Conservation (phyloP, 2,113 vertebrate genomes). For the Cynopterus brachyotis region DNA sequence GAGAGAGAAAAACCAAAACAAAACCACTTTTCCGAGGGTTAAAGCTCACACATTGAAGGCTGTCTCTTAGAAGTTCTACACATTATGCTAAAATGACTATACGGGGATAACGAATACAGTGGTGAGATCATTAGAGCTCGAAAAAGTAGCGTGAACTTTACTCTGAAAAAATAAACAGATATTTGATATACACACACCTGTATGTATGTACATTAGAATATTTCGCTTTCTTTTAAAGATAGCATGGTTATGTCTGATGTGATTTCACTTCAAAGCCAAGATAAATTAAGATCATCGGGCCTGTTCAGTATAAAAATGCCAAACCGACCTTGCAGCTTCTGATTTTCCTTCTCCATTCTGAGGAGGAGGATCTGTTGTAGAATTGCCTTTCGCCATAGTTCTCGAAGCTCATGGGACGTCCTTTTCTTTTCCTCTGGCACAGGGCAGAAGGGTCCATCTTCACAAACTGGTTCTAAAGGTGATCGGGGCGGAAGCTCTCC, state of each 20-base stretch:
- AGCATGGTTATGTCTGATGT: neutral
- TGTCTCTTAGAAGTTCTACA: neutral
- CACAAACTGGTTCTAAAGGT: conserved; percentile 83
- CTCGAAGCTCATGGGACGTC: conserved; percentile 89
- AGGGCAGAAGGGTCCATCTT: conserved; percentile 83
- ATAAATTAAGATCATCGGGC: neutral
- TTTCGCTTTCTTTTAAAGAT: neutral
- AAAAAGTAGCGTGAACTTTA: neutral
- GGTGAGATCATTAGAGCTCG: neutral
- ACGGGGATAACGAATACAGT: neutral
- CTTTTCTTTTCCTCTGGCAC: conserved; percentile 88
- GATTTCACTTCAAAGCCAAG: neutral
- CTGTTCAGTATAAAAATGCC: neutral
- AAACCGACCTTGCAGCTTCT: conserved; percentile 93
- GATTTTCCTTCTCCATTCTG: conserved; percentile 98
- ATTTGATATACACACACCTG: neutral
- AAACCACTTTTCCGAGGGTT: neutral
- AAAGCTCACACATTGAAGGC: neutral
- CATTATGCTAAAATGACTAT: neutral
- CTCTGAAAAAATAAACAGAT: neutral
- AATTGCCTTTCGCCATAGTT: conserved; percentile 97
- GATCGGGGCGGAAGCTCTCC: conserved; percentile 86
- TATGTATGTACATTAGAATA: accelerated
- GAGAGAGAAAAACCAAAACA: neutral
- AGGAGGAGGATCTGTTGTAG: conserved; percentile 96